These are phyloP conservation scores for Boloria euphrosyne DNA, from an alignment of 2,888 invertebrate species.

Conservation along the genomic window DNA sequence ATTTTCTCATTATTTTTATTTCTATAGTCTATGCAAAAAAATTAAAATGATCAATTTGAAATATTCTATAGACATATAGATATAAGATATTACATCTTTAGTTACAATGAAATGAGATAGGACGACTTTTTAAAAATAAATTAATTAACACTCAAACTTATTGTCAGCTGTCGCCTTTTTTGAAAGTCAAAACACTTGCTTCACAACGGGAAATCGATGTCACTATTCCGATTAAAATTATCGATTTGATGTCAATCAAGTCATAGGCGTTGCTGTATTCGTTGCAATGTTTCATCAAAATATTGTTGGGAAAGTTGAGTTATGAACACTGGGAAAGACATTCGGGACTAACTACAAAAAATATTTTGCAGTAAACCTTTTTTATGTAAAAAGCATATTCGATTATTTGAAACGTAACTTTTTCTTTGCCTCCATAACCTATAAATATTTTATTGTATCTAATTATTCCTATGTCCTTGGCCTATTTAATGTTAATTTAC, in stretches of 20 bases:
- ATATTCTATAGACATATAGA: too few species aligned
- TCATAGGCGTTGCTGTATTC: conserved; percentile 31
- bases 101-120: background rate
- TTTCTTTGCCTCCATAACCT: too few species aligned
- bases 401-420: too few species aligned
- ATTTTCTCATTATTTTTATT: background rate
- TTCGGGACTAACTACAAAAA: too few species aligned
- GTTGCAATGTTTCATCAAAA: conserved; percentile 20
- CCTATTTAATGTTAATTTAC: conserved; percentile 2
- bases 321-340: too few species aligned
- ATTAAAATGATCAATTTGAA: too few species aligned
- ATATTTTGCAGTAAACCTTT: too few species aligned
- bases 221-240: conserved; percentile 33
- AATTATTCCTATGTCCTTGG: conserved; percentile 5
- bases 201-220: conserved; percentile 22
- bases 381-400: too few species aligned
- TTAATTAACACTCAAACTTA: background rate
- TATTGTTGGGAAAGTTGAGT: background rate
- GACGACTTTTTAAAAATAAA: background rate
- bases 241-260: conserved; percentile 31
- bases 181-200: background rate
- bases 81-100: too few species aligned
- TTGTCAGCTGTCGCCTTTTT: background rate
- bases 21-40: too few species aligned
- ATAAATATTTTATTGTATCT: too few species aligned